Percentiles rank a stretch among this genome's conserved stretches.
Evolutionary conservation across 2,888 invertebrate species (phyloP).

Genomic region (Drosophila mimica): DNA sequence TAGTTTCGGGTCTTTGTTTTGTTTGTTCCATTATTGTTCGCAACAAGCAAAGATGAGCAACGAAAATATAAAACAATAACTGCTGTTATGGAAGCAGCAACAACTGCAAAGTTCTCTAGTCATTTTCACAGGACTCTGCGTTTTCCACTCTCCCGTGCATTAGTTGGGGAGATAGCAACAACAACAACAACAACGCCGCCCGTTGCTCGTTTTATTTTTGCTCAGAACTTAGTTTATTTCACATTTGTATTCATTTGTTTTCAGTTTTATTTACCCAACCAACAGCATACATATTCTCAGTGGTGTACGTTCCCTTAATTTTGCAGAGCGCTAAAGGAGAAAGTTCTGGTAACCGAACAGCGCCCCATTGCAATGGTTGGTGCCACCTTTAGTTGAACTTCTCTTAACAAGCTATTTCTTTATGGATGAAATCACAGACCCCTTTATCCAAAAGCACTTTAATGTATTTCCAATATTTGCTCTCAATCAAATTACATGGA

Average conservation of each 20-base stretch:
- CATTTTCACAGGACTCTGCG: constrained; percentile 34
- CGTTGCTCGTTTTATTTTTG: constrained; percentile 32
- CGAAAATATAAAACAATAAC: constrained; percentile 69
- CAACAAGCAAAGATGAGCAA: constrained; percentile 62
- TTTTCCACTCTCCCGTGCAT: background rate
- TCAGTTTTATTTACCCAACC: constrained; percentile 71
- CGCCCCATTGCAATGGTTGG: background rate
- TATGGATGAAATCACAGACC: constrained; percentile 18
- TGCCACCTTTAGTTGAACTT: constrained; percentile 12
- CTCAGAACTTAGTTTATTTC: constrained; percentile 72
- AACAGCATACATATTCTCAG: constrained; percentile 27
- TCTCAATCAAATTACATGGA: background rate
- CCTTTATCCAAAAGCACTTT: constrained; percentile 1
- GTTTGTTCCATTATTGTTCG: constrained; percentile 41
- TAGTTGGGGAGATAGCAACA: constrained; percentile 11
- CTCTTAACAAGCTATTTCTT: constrained; percentile 31
- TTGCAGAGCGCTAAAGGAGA: constrained; percentile 42
- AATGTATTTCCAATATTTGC: background rate
- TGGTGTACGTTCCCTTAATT: constrained; percentile 54
- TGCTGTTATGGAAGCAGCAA: constrained; percentile 28
- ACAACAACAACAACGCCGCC: constrained; percentile 24
- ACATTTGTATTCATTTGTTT: constrained; percentile 77
- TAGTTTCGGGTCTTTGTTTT: constrained; percentile 42
- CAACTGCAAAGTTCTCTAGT: constrained; percentile 35
- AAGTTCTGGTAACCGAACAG: constrained; percentile 20